Evolutionary conservation across 2,113 vertebrate species (phyloP), one percentile per base, ranked within the genome.

Genomic region (Syngnathus typhle): DNA sequence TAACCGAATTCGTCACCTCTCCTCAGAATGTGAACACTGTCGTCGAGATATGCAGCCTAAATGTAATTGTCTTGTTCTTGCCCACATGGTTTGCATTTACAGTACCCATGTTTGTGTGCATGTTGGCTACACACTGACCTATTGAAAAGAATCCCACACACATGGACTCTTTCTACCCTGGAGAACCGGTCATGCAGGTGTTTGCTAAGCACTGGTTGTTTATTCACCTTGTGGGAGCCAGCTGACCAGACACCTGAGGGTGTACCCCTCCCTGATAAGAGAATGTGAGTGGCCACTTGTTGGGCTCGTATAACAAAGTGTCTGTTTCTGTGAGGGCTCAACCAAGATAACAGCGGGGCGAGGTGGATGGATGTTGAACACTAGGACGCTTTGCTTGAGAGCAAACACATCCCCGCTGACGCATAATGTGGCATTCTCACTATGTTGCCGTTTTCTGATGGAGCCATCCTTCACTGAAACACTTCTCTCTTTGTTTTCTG

Each of bases 121-220:
- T 78, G 74, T 78, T 68, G 18, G 23, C 47, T 0, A 69, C 52
- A 76, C 58, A 71, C 43, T 64, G 65, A 70, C 55, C 36, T 19
- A 61, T 21, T 44, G 37, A 73, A 68, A 63, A 64, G n/a, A 59
- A 56, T 63, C 56, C 15, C 16, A 4, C 59, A 10, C 59, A 38
- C 18, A 13, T 19, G 10, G 7, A 27, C 41, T 27, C 60, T 44
- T 23, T 55, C 44, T 62, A 63, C 65, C 82, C 73, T 2, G 79
- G 81, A 76, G 2, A 81, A 85, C 87, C 69, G 61, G 87, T 87
- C 46, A 1, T 62, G 63, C 80, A 73, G 56, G 83, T 81, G 69
- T 65, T 64, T 23, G 55, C 46, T 10, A 32, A 49, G 60, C 32
- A 55, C 62, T 43, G 65, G 66, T 6, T 65, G 52, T 65, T 67